Base-by-base conservation (phyloP, 2,797 vertebrate species). In the Chaetodon trifasciatus region DNA sequence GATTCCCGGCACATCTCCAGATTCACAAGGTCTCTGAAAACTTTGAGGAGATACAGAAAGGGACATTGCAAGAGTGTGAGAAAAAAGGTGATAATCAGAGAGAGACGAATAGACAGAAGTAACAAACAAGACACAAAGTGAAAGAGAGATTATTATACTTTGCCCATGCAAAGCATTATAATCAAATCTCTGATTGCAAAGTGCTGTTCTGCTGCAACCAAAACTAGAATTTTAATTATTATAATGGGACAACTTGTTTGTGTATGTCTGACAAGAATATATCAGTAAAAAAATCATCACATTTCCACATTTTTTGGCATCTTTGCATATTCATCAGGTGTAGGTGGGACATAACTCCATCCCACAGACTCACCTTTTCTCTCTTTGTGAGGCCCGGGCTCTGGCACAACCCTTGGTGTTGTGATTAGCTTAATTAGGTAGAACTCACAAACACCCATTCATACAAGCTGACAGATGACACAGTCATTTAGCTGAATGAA, bases 341-440 rank as follows among this genome's bases (percentile, higher is more conserved):
- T 44, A 65, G 55, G 40, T 83, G 42, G 47, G 52, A 15, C 11
- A 40, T 49, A 32, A 39, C 66, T 73, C 46, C 40, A 24, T 56
- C 50, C 13, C 24, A 55, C 39, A 53, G 50, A 19, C 57, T 78
- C 70, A 73, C 74, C 67, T 74, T 79, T 61, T 84, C 74, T 89
- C 58, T 87, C 84, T 82, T 87, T 88, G 76, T 86, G 84, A 78
- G 74, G 74, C 63, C 79, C 21, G 12, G 37, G 65, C 79, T 83
- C 74, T 91, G 88, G 87, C 90, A 84, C 84, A 76, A 81, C 73
- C 74, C 76, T 84, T 67, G 61, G 60, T 89, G 89, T 91, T 90
- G 89, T 88, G 92, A 93, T 93, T 93, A 86, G 90, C 87, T 92
- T 89, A 93, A 94, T 93, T 92, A 89, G 66, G 90, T 84, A 84